Conservation (phyloP, 2,888 invertebrate genomes). For the Apeira syringaria region DNA sequence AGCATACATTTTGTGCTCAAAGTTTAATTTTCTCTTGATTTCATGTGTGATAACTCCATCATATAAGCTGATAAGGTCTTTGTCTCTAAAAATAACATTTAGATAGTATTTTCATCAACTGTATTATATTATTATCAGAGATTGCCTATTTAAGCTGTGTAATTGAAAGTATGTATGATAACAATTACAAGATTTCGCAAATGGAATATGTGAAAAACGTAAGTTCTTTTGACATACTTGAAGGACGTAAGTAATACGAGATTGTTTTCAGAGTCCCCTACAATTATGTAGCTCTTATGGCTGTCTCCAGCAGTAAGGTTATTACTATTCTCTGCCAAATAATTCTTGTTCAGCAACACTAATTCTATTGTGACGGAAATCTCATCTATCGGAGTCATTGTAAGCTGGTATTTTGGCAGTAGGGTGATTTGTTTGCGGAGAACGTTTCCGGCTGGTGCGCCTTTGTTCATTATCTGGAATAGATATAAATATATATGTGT, state of each 20-base stretch:
- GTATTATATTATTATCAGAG: no score
- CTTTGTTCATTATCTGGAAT: slow-evolving; percentile 87
- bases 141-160: no score
- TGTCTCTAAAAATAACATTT: slow-evolving; percentile 50
- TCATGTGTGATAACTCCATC: slow-evolving; percentile 66
- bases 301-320: slow-evolving; percentile 71
- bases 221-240: no score
- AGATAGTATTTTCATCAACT: no score
- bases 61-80: slow-evolving; percentile 66
- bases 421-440: slow-evolving; percentile 84
- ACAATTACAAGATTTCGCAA: background rate
- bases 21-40: slow-evolving; percentile 61
- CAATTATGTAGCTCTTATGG: slow-evolving; percentile 83
- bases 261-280: slow-evolving; percentile 86
- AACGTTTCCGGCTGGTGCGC: slow-evolving; percentile 88
- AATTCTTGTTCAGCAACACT: slow-evolving; percentile 64
- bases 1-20: slow-evolving; percentile 71
- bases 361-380: slow-evolving; percentile 58
- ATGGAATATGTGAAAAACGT: slow-evolving; percentile 40
- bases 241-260: slow-evolving; percentile 81
- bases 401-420: slow-evolving; percentile 85
- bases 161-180: no score
- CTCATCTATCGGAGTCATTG: slow-evolving; percentile 55
- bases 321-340: slow-evolving; percentile 65
- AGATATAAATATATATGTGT: slow-evolving; percentile 1